Evolutionary conservation across 2,888 invertebrate genomes (phyloP).

Genomic region (Lasioglossum calceatum): DNA sequence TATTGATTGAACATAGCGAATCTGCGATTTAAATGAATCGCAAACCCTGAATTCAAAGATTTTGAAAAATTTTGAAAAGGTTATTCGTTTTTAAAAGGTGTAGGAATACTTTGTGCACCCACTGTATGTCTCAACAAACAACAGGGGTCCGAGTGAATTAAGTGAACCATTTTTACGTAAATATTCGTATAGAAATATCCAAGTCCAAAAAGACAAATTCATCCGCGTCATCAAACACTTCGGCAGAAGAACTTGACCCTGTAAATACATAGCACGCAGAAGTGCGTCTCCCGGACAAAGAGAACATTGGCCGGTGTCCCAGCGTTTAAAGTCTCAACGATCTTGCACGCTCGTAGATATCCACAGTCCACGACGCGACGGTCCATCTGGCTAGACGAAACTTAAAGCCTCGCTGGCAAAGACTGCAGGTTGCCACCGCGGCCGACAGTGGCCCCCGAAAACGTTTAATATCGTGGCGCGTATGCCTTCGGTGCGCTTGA

Average conservation of each 20-base stretch:
- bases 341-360: conserved; percentile 1
- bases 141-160: no score
- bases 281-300: not conserved
- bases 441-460: conserved; percentile 58
- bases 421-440: conserved; percentile 26
- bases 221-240: not conserved
- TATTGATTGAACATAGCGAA: no score
- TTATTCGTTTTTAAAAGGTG: no score
- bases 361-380: not conserved
- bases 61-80: no score
- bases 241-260: not conserved
- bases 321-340: conserved; percentile 8
- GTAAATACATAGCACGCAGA: not conserved
- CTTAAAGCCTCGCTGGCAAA: conserved; percentile 53
- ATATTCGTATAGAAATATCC: no score
- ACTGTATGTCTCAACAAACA: no score
- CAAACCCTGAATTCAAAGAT: no score
- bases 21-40: no score
- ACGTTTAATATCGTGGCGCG: conserved; percentile 63
- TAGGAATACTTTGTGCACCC: no score
- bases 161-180: no score
- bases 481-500: conserved; percentile 56
- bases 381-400: not conserved
- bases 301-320: not conserved
- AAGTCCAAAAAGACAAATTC: no score